Evolutionary conservation across 1,140 invertebrate species (phyloP).

Genomic region (Pseudomyrmex dendroicus): DNA sequence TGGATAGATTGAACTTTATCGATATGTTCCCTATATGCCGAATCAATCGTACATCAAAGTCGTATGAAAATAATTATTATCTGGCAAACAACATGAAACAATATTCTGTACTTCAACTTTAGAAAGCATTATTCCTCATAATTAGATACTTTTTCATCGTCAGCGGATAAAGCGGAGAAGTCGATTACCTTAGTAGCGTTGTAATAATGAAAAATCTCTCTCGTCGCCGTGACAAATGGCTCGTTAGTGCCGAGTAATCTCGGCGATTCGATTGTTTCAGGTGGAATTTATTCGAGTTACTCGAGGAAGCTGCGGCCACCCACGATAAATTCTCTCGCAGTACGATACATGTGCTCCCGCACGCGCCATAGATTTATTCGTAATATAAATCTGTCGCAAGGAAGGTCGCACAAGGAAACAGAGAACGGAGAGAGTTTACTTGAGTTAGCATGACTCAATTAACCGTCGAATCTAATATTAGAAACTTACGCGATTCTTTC

Average conservation of each 20-base stretch:
- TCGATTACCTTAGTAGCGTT: constrained; percentile 24
- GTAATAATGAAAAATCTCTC: constrained; percentile 54
- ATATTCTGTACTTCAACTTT: neutral
- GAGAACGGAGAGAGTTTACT: neutral
- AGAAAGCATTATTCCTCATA: neutral
- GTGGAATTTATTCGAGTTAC: constrained; percentile 55
- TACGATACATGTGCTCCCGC: constrained; percentile 32
- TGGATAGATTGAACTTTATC: no score
- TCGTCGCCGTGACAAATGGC: constrained; percentile 49
- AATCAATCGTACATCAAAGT: no score
- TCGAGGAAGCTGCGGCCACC: constrained; percentile 17
- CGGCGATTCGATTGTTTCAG: constrained; percentile 62
- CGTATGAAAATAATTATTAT: constrained; percentile 5
- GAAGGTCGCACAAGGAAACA: constrained; percentile 44
- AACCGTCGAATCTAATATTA: constrained; percentile 12
- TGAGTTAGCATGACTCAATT: constrained; percentile 33
- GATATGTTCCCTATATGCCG: no score
- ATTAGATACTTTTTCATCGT: constrained; percentile 19
- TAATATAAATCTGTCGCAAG: constrained; percentile 37
- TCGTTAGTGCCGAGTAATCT: constrained; percentile 66
- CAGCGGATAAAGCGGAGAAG: neutral
- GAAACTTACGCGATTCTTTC: neutral
- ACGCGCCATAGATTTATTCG: constrained; percentile 46
- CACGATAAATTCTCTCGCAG: constrained; percentile 55
- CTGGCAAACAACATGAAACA: neutral